Evolutionary conservation across 2,888 invertebrate species (phyloP).

Genomic region (Cheilosia soror): DNA sequence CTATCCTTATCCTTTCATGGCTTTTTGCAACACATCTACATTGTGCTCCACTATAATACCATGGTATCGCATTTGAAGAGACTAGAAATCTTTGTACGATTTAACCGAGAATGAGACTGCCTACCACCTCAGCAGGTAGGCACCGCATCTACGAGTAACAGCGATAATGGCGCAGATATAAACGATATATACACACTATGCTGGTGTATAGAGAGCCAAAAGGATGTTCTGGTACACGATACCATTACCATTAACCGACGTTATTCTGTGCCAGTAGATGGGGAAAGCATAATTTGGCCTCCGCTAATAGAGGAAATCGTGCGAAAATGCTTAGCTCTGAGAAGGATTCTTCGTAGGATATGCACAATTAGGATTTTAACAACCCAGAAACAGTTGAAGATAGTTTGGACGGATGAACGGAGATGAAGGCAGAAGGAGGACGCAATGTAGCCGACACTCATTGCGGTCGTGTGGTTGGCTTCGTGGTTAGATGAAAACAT

Average conservation of each 20-base stretch:
- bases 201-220: not conserved
- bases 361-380: conserved; percentile 72
- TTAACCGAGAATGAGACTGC: not conserved
- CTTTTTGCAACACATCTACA: not conserved
- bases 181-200: conserved; percentile 5
- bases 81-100: conserved; percentile 27
- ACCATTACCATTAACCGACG: conserved; percentile 49
- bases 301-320: conserved; percentile 72
- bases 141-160: conserved; percentile 9
- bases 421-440: not conserved
- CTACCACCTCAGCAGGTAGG: conserved; percentile 23
- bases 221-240: conserved; percentile 36
- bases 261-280: conserved; percentile 33
- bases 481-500: conserved; percentile 46
- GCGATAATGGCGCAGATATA: conserved; percentile 24
- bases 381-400: conserved; percentile 65
- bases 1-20: conserved; percentile 23
- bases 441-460: conserved; percentile 14
- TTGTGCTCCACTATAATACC: not conserved
- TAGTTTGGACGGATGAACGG: conserved; percentile 35
- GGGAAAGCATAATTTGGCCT: conserved; percentile 63
- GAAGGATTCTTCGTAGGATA: conserved; percentile 63
- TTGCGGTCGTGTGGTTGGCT: conserved; percentile 56
- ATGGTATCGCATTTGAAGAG: not conserved
- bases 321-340: conserved; percentile 64